phyloP scores from a whole-genome alignment of 2,888 invertebrate species.

The Epinotia brunnichana region DNA sequence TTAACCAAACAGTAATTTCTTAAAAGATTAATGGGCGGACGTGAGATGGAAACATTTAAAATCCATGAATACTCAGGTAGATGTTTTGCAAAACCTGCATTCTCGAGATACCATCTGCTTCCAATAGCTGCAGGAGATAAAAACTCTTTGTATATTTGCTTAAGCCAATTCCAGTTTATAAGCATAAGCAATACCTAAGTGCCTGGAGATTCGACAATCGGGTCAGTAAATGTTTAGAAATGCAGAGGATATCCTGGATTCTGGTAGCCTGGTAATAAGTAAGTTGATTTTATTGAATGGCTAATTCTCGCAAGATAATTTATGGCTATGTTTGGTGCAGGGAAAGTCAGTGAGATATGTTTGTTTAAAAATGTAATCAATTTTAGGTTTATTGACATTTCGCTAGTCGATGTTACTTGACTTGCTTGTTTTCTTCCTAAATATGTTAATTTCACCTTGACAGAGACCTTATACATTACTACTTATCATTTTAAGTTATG shows the following conservation, averaged over 20 bases:
- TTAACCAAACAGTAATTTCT: background rate
- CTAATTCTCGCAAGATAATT: background rate
- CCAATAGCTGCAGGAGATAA: slow-evolving; percentile 48
- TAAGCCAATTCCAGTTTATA: slow-evolving; percentile 47
- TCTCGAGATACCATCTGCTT: slow-evolving; percentile 45
- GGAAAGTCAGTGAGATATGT: too few relatives aligned
- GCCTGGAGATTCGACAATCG: slow-evolving; percentile 12
- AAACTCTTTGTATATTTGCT: slow-evolving; percentile 56
- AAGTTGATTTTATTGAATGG: background rate
- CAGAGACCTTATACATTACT: too few relatives aligned
- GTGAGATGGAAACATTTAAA: background rate
- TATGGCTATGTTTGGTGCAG: background rate
- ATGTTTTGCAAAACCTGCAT: slow-evolving; percentile 26
- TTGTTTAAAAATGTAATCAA: too few relatives aligned
- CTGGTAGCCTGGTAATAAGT: slow-evolving; percentile 3
- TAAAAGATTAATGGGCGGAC: background rate
- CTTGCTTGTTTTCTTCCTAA: too few relatives aligned
- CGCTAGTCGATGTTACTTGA: too few relatives aligned
- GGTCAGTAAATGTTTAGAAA: slow-evolving; percentile 28
- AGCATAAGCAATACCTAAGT: background rate
- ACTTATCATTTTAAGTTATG: too few relatives aligned
- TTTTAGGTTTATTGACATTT: too few relatives aligned
- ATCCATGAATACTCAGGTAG: background rate
- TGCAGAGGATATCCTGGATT: slow-evolving; percentile 28
- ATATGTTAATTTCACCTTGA: too few relatives aligned